These are phyloP conservation scores for Poeciliopsis turneri DNA, from an alignment of 2,797 vertebrate species.

Conservation along the genomic window DNA sequence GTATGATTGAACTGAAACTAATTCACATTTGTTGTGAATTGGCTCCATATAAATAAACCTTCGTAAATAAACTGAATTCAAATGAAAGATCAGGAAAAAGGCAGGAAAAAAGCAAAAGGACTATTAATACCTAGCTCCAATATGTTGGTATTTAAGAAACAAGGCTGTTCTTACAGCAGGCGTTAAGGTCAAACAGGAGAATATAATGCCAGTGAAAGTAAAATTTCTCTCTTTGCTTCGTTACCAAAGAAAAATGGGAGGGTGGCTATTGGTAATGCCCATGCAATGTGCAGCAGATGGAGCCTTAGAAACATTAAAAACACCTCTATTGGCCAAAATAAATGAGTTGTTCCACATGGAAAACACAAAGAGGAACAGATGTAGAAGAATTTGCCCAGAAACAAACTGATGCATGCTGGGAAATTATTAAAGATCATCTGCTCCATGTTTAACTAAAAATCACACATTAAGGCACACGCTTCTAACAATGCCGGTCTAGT, in stretches of 20 bases:
- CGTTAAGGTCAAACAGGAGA: neutral
- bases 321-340: too few relatives aligned
- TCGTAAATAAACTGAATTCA: too few relatives aligned
- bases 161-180: neutral
- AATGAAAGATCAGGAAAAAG: neutral
- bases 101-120: neutral
- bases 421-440: neutral
- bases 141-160: neutral
- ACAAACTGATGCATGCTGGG: neutral
- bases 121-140: neutral
- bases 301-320: neutral
- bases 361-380: neutral
- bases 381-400: neutral
- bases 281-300: neutral
- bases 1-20: too few relatives aligned
- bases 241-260: neutral
- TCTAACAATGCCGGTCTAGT: neutral
- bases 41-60: too few relatives aligned
- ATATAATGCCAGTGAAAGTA: neutral
- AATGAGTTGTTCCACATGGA: neutral
- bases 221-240: constrained; percentile 1
- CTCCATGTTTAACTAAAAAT: neutral
- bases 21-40: too few relatives aligned
- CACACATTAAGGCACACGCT: neutral
- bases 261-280: neutral